Base-by-base conservation (phyloP, 2,888 invertebrate species). In the Steromphala cineraria region DNA sequence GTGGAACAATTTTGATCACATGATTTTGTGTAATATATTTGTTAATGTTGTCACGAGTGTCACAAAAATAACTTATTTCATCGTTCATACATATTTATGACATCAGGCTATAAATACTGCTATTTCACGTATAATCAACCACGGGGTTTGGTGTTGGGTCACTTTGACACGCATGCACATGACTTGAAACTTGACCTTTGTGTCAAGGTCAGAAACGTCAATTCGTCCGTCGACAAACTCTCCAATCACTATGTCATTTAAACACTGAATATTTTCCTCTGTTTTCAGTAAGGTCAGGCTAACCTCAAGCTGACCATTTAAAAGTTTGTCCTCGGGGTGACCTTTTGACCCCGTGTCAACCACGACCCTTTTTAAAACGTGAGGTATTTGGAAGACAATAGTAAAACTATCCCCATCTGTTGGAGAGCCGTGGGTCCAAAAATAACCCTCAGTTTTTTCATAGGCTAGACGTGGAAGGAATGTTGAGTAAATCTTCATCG, bases 91-190 rank as follows among this genome's bases (percentile, higher is more conserved):
- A 24, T 28, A 13, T 4, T 24, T 4, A 24, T 62, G 28, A 52
- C 52, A 75, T 36, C 78, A 52, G 19, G 67, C 36, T 13, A 83
- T 56, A 81, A 93, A 92, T 8, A 93, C 88, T 7, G 93, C 92
- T 24, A 93, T 91, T 85, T 93, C 93, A 78, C 91, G 88, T 2
- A 93, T 90, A 40, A 93, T 90, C 24, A 93, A 84, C 93, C 93
- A 93, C n/a, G 90, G 88, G n/a, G 84, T 86, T 80, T 93, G 93
- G 17, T 86, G 83, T 10, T 88, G 80, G 1, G 90, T 91, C 0
- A 93, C 85, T 71, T 87, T 88, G 13, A 94, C 89, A 76, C 92
- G 87, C 28, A 94, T 79, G 83, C 93, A 93, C 80, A 92, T 91
- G 13, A 92, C 88, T 28, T 87, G 87, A 55, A 87, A 84, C 2